Conservation (phyloP, 35 echinoderm and acorn worm genomes). For the Heliocidaris tuberculata region DNA sequence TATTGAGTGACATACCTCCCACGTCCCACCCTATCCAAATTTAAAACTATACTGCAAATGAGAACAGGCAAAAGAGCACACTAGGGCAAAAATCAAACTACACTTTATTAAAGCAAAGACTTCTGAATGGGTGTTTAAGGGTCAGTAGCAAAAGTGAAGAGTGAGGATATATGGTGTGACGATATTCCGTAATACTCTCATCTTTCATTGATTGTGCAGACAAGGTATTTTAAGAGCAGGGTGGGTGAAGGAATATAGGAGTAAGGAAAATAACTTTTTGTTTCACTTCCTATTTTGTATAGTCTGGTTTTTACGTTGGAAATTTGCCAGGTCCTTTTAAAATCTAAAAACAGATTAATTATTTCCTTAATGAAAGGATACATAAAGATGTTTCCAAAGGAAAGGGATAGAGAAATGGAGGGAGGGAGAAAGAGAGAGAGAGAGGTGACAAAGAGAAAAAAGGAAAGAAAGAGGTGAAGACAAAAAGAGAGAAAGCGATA, state of each 20-base stretch:
- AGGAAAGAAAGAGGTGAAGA: neutral
- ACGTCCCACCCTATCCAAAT: neutral
- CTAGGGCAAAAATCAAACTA: neutral
- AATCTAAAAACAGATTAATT: neutral
- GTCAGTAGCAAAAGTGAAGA: slow-evolving; percentile 10
- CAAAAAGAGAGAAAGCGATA: neutral
- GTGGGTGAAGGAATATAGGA: neutral
- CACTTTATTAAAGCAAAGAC: neutral
- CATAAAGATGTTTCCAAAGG: neutral
- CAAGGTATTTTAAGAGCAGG: slow-evolving; percentile 1
- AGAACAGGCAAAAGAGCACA: neutral
- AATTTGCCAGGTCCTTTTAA: neutral
- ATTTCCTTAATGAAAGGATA: neutral
- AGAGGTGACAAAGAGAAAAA: too few relatives aligned
- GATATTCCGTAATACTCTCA: neutral
- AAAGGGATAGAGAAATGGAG: neutral
- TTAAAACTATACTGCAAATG: neutral
- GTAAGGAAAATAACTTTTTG: neutral
- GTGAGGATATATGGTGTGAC: neutral
- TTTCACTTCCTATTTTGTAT: slow-evolving; percentile 5
- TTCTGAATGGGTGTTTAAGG: neutral
- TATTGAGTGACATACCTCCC: neutral
- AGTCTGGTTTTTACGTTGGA: neutral
- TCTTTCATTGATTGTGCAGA: neutral
- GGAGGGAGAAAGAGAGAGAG: neutral